Evolutionary conservation across 2,888 invertebrate genomes (phyloP).

Genomic region (Physocephala rufipes): DNA sequence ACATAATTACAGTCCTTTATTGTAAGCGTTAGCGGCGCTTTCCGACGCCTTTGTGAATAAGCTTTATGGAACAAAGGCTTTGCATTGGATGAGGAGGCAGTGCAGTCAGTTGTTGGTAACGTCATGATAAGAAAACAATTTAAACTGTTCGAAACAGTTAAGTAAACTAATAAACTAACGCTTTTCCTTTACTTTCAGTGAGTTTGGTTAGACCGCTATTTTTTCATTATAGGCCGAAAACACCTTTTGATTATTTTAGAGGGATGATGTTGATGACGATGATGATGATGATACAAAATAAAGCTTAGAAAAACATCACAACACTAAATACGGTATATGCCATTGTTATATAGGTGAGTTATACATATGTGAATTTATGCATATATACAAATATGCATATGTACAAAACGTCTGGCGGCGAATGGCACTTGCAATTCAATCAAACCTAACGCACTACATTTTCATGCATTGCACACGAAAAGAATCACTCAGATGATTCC

Average conservation of each 20-base stretch:
- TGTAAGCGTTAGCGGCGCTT: not conserved
- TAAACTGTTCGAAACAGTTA: no score
- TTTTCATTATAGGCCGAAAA: not conserved
- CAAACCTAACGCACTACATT: not conserved
- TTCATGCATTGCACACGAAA: not conserved
- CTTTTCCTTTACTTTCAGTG: no score
- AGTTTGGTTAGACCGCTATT: not conserved
- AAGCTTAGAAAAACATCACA: constrained; percentile 21
- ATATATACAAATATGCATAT: no score
- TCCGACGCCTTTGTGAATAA: not conserved
- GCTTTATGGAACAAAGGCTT: not conserved
- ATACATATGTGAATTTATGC: no score
- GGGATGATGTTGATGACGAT: no score
- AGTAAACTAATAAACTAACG: no score
- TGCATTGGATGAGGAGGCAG: constrained; percentile 1
- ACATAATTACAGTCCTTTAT: not conserved
- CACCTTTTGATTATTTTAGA: not conserved
- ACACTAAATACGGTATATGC: constrained; percentile 6
- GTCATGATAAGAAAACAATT: constrained; percentile 30
- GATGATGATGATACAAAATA: not conserved
- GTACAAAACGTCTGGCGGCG: constrained; percentile 23
- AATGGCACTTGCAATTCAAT: constrained; percentile 24
- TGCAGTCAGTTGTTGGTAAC: constrained; percentile 37
- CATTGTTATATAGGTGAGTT: constrained; percentile 11
- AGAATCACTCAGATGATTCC: not conserved